Evolutionary conservation across 2,888 invertebrate species (phyloP), one percentile per base, ranked within the genome.

Genomic region (Coecobrya sp.): DNA sequence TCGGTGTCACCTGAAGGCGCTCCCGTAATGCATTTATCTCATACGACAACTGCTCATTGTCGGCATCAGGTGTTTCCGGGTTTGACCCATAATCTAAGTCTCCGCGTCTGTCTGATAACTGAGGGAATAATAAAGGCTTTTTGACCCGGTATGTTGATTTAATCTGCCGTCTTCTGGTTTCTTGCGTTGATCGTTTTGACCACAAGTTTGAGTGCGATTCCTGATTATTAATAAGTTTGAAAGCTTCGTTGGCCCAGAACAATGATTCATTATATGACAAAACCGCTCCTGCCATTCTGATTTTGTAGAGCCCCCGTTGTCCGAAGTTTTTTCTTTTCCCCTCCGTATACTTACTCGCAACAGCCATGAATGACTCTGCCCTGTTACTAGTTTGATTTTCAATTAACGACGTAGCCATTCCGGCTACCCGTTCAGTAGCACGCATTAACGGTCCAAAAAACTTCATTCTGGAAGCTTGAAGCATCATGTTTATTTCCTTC

Each of bases 271-370:
- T 89, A 36, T 25, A 89, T 0, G 70, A 52, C 0, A 89, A 25
- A 1, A 84, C 73, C 0, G 89, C 82, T 2, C 49, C 16, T 1
- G 19, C 19, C 16, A 84, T 55, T 16, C 73, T 4, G 0, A 55
- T n/a, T 7, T 1, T 0, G 22, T 89, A 89, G 1, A 84, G 11
- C 0, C 5, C 5, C 4, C 52, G 16, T 0, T 82, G 55, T 10
- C 89, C 89, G 5, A 82, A 84, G 68, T 93, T 79, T 5, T 81
- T 90, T 13, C 93, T 13, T 27, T 93, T 93, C n/a, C 93, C 93
- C 30, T 55, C 70, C 0, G 45, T 30, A 13, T 13, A 82, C 36
- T 90, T 90, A 0, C 0, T 45, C 10, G 62, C 55, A 0, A 81
- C 25, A 5, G 76, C 3, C 90, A 93, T 90, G 27, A 87, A 93